Base-by-base conservation (phyloP, 2,888 invertebrate genomes). In the Agrochola macilenta region DNA sequence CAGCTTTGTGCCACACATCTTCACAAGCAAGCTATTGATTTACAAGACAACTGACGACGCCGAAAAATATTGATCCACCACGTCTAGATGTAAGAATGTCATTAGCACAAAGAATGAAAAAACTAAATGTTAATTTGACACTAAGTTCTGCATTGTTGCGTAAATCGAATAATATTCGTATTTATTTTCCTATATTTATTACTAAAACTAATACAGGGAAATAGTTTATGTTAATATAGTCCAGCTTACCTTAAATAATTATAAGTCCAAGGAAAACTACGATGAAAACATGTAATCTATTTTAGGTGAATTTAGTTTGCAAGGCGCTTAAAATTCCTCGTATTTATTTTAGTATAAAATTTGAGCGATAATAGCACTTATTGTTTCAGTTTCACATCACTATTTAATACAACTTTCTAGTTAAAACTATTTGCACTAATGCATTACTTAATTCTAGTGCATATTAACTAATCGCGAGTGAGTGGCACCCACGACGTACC, bases 261-360 rank as follows among this genome's bases (percentile, higher is more conserved):
- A 54, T 88, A 86, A 85, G 80, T 89, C 83, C 90, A 84, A 88
- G 82, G 79, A 89, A 88, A 93, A 89, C 89, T 91, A 92, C 87
- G 88, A 91, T 87, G 85, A 89, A 92, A 89, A 88, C 94, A 95
- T 95, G 89, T 92, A 93, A 90, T 92, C 81, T 90, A 89, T 88
- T 91, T 90, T 89, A 92, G 91, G 91, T 92, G 93, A 93, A 90
- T 92, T 91, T 92, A 90, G 87, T 89, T 69, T 70, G 88, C 92
- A 92, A 93, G 91, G 92, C 87, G 78, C 78, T 89, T 89, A 81
- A 85, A 71, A 83, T 76, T 82, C 78, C 79, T 82, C 65, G 76
- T 81, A 57, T 81, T 46, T 79, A 75, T 71, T 82, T 83, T 70
- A 52, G 52, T 74, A 72, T 73, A 78, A 79, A 81, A 74, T 74